Percentiles rank a stretch among this genome's conserved stretches.
These are phyloP conservation scores for Diprion similis DNA, from an alignment of 1,140 invertebrate species.

Conservation along the genomic window DNA sequence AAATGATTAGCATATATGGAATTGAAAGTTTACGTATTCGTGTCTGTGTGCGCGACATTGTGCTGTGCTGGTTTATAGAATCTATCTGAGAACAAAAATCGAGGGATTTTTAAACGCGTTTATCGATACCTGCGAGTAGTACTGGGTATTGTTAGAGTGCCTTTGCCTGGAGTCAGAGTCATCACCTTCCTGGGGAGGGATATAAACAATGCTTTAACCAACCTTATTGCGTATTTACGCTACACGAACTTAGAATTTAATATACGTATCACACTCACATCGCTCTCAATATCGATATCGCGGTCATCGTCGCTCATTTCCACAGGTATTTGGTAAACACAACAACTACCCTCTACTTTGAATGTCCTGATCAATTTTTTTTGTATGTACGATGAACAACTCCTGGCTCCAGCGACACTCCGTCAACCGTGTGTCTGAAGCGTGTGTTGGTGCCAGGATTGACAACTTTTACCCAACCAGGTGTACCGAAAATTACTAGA, in stretches of 20 bases:
- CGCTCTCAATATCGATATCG: conserved; percentile 92
- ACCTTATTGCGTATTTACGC: not conserved
- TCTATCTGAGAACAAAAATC: not conserved
- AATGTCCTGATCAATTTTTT: too few species aligned
- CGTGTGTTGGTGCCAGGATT: too few species aligned
- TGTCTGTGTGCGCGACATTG: not conserved
- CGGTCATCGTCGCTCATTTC: conserved; percentile 88
- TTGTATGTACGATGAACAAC: too few species aligned
- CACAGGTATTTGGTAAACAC: not conserved
- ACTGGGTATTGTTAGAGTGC: conserved; percentile 62
- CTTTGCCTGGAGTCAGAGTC: conserved; percentile 69
- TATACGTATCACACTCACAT: conserved; percentile 70
- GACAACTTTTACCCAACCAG: too few species aligned
- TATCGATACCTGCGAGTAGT: conserved; percentile 65
- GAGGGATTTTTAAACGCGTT: conserved; percentile 6
- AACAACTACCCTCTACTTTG: too few species aligned
- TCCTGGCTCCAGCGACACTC: too few species aligned
- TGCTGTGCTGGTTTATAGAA: not conserved
- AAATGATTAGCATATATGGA: not conserved
- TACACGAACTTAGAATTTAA: not conserved
- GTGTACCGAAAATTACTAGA: too few species aligned
- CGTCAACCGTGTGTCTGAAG: too few species aligned
- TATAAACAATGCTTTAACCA: conserved; percentile 24
- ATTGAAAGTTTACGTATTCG: not conserved
- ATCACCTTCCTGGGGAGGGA: conserved; percentile 66